Base-by-base conservation (phyloP, 2,888 invertebrate genomes). In the Pardosa pseudoannulata region DNA sequence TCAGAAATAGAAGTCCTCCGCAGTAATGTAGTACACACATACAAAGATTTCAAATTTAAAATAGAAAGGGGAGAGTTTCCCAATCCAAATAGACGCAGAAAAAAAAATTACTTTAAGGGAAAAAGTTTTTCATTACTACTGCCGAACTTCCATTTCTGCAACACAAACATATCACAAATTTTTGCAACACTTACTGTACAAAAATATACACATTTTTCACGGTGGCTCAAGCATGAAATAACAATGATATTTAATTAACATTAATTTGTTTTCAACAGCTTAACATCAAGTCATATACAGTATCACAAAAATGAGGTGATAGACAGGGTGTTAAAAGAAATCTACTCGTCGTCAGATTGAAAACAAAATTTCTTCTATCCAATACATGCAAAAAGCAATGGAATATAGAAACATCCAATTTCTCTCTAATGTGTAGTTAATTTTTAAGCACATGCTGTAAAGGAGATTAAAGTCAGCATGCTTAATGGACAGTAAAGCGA, bases 121-220 rank as follows among this genome's bases (percentile, higher is more conserved):
- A 36, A 7, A 36, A 36, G 9, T 5, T 36, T 36, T 5, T 5
- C 56, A 56, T 23, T 23, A 2, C 23, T 23, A 11, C 23, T 56
- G n/a, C 1, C 23, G 56, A 56, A 56, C 56, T 56, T 56, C 11
- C 56, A 56, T 56, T 56, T 56, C 56, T 56, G 23, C 23, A 56
- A 71, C 67, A 78, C 28, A 65, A 83, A 83, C 83, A 78, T 78
- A 78, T 72, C 78, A 72, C 72, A 78, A 31, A 83, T 67, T 64
- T 31, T 50, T 73, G 67, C 65, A 56, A 78, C 65, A 75, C 5
- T 68, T 29, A 67, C 65, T 76, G 82, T 82, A 82, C 82, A 82
- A 82, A 82, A 82, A 81, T 81, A 81, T 81, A 81, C 68, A 81
- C 13, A 74, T 74, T 23, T 79, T 62, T 74, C 23, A 19, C 23